Base-by-base conservation (phyloP, 2,113 vertebrate genomes). In the Gobio gobio region DNA sequence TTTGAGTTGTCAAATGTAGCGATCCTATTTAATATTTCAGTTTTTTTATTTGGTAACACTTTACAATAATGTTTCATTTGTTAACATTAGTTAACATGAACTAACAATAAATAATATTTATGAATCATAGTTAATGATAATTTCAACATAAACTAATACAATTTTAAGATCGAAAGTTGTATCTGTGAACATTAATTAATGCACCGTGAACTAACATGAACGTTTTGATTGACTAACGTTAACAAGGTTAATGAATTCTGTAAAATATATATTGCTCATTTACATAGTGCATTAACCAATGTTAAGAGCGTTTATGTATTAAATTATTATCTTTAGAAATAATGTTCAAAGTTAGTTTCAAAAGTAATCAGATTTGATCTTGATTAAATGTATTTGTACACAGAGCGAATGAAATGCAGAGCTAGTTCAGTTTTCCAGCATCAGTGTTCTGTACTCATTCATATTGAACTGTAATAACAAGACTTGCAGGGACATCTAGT, bases 401-500 rank as follows among this genome's bases (percentile, higher is more conserved):
- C 13, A 20, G 64, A 33, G 63, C 0, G 29, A 68, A 10, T 70
- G 18, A 20, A 56, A 56, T 20, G 18, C 54, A 56, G 54, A 40
- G 40, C 6, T 9, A 20, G 1, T 18, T 51, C 1, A 22, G 47
- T 58, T 43, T 33, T 18, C 4, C 33, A 2, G 16, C 8, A 10
- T 72, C 20, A 4, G 3, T 70, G 12, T 43, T 68, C 16, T 20
- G 13, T 3, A 10, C 18, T 63, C 16, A 18, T 9, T 58, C 47
- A 8, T 13, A 45, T 63, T 77, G 4, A 22, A 54, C 26, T 59
- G 13, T 26, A 72, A 56, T 43, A 85, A 33, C n/a, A 14, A 20
- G 66, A 36, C 81, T 59, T 58, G 56, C 81, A 93, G 93, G 83
- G 93, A 94, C 94, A 93, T 91, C 94, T 94, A 92, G 93, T 93